Percentiles rank a stretch among this genome's conserved stretches.
Evolutionary conservation across 2,797 vertebrate genomes (phyloP).

Genomic region (Tangara arthus): DNA sequence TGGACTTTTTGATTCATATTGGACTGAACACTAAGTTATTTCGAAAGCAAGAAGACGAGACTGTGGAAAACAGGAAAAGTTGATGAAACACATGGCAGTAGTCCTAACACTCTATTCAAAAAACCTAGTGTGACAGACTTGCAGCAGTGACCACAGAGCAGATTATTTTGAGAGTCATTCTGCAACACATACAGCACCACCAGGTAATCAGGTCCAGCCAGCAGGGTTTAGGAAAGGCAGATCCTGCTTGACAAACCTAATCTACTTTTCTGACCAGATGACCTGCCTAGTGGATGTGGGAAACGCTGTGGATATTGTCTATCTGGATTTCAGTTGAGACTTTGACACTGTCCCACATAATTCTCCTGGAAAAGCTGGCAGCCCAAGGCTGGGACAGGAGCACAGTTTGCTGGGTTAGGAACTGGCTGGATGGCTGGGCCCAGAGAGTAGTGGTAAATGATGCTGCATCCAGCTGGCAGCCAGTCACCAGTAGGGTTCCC

Average conservation of each 20-base stretch:
- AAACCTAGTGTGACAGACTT: neutral
- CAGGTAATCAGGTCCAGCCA: neutral
- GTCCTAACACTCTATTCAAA: neutral
- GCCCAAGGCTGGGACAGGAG: accelerated
- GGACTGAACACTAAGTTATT: neutral
- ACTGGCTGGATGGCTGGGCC: accelerated
- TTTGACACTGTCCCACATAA: neutral
- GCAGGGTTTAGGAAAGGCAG: neutral
- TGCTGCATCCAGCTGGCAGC: neutral
- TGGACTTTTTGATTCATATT: neutral
- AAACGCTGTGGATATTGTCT: neutral
- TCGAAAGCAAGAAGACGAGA: neutral
- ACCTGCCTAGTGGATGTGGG: accelerated
- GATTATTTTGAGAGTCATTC: neutral
- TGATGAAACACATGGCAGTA: neutral
- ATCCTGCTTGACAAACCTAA: too few species aligned
- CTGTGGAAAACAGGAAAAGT: neutral
- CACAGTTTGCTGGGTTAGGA: neutral
- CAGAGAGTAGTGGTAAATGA: accelerated
- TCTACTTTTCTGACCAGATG: neutral
- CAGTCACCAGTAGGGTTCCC: neutral
- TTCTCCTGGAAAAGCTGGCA: neutral
- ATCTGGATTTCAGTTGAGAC: too few species aligned
- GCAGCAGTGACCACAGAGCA: neutral
- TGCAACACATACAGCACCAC: too few species aligned